Evolutionary conservation across 2,888 invertebrate genomes (phyloP).

Genomic region (Thumatha senex): DNA sequence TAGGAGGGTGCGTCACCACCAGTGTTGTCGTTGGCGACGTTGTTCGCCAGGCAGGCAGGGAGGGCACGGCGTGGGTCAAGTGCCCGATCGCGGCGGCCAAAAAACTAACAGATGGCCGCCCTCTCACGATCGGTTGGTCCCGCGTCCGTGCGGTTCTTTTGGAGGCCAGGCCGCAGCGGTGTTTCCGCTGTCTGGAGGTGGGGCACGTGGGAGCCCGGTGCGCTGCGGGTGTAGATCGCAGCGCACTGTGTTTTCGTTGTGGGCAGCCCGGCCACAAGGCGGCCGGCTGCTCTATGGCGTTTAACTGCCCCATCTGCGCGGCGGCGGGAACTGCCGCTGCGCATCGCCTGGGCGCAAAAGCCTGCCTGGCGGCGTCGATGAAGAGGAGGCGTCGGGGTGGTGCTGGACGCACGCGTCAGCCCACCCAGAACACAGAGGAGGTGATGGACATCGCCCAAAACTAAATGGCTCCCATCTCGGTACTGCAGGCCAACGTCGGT

Average conservation of each 20-base stretch:
- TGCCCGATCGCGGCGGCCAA: neutral
- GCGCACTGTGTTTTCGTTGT: too few relatives aligned
- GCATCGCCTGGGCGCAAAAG: neutral
- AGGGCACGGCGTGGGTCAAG: neutral
- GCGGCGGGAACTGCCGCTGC: neutral
- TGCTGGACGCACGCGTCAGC: neutral
- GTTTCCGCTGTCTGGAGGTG: too few relatives aligned
- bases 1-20: neutral
- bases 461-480: neutral
- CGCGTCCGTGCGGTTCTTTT: too few relatives aligned
- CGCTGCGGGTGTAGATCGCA: too few relatives aligned
- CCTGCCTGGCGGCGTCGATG: neutral
- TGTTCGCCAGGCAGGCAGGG: neutral
- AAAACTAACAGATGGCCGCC: neutral
- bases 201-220: too few relatives aligned
- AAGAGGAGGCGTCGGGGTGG: neutral
- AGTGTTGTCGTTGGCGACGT: neutral
- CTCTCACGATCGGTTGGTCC: too few relatives aligned
- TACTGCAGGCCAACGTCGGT: slow-evolving; percentile 14
- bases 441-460: neutral
- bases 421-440: neutral
- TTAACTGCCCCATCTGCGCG: neutral
- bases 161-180: too few relatives aligned
- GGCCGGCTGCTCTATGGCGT: too few relatives aligned
- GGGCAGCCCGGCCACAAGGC: too few relatives aligned